These are phyloP conservation scores for Lasius platythorax DNA, from an alignment of 2,888 invertebrate species.

Conservation along the genomic window DNA sequence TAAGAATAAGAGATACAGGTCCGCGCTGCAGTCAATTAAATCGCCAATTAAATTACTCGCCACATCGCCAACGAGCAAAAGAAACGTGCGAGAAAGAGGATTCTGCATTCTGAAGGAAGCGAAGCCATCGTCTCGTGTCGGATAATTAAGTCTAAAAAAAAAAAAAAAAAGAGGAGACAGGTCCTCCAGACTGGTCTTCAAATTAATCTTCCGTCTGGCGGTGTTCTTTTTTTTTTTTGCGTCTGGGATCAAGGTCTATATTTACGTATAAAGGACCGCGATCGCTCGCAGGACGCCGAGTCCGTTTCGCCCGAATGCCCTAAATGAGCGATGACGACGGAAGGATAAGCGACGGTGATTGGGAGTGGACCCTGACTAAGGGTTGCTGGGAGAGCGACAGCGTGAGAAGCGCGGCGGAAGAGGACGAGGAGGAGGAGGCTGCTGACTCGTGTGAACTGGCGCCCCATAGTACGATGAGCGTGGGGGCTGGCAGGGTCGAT, in stretches of 20 bases:
- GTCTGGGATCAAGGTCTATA: background rate
- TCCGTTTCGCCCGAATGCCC: slow-evolving; percentile 72
- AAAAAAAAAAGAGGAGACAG: background rate
- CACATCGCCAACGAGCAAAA: background rate
- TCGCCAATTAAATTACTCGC: slow-evolving; percentile 14
- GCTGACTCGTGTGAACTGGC: slow-evolving; percentile 82
- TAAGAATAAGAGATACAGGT: background rate
- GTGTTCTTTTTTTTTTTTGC: background rate
- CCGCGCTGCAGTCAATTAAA: slow-evolving; percentile 39
- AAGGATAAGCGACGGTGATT: slow-evolving; percentile 80
- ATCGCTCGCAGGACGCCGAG: slow-evolving; percentile 10
- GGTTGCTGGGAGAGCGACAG: slow-evolving; percentile 73
- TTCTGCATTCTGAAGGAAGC: background rate
- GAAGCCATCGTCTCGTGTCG: background rate
- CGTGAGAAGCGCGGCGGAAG: slow-evolving; percentile 57
- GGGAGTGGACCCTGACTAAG: slow-evolving; percentile 73
- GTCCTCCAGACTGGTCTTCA: background rate
- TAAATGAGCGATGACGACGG: slow-evolving; percentile 85
- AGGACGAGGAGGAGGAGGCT: slow-evolving; percentile 68
- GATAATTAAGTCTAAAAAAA: background rate
- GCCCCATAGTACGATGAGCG: slow-evolving; percentile 83
- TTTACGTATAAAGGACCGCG: background rate
- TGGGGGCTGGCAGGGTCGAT: slow-evolving; percentile 83
- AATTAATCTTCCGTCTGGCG: slow-evolving; percentile 16
- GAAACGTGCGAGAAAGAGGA: background rate